phyloP scores from a whole-genome alignment of 1,140 invertebrate genomes.

The Armadillidium nasatum region DNA sequence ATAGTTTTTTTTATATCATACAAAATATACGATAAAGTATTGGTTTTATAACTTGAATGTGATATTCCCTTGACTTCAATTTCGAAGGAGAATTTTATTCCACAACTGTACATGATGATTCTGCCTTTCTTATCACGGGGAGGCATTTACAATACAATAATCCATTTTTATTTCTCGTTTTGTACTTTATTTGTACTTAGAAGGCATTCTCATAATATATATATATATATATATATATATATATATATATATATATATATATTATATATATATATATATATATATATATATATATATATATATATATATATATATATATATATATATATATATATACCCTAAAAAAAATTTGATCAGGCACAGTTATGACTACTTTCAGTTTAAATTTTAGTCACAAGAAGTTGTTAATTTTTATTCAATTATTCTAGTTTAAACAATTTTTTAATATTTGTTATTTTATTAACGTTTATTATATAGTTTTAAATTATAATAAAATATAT shows the following conservation, averaged over 20 bases:
- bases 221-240: background rate
- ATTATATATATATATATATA: constrained; percentile 14
- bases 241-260: constrained; percentile 1
- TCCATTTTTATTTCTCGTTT: background rate
- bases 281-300: constrained; percentile 17
- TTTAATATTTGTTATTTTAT: background rate
- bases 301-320: constrained; percentile 10
- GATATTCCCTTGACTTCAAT: too few relatives aligned
- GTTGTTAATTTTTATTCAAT: background rate
- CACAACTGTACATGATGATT: too few relatives aligned
- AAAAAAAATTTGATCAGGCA: too few relatives aligned
- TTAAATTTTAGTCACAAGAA: background rate
- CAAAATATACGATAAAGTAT: too few relatives aligned
- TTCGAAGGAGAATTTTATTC: too few relatives aligned
- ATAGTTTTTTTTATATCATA: too few relatives aligned
- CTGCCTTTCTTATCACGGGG: too few relatives aligned
- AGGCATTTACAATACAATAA: background rate
- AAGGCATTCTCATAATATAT: too few relatives aligned
- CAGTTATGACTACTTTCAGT: background rate
- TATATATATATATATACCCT: background rate
- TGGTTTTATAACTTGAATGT: too few relatives aligned
- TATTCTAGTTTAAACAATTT: background rate
- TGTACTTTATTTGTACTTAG: background rate
- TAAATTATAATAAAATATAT: background rate
- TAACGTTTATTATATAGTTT: too few relatives aligned